phyloP scores from a whole-genome alignment of 1,140 invertebrate species.

The Drosophila bocki region DNA sequence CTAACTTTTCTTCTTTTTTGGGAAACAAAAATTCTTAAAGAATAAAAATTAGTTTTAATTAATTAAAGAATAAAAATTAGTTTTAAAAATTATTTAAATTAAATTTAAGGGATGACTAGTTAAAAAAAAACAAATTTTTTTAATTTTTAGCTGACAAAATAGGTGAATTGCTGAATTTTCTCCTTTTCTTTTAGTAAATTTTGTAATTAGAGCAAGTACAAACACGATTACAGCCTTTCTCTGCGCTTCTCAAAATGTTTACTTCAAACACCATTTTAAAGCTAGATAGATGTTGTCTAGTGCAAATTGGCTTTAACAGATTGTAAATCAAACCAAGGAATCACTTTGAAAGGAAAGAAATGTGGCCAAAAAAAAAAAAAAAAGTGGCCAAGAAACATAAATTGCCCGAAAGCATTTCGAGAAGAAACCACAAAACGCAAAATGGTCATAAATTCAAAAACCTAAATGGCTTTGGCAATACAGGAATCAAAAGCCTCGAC shows the following conservation, averaged over 20 bases:
- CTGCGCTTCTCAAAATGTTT: not conserved
- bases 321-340: conserved; percentile 62
- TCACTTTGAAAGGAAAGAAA: not conserved
- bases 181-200: no score
- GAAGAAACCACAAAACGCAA: conserved; percentile 69
- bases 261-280: not conserved
- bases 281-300: not conserved
- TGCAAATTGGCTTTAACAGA: conserved; percentile 12
- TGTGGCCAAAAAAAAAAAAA: conserved; percentile 25
- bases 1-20: not conserved
- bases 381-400: conserved; percentile 68
- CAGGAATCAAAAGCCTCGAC: conserved; percentile 28
- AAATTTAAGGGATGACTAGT: not conserved
- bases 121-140: no score
- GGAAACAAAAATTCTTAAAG: no score
- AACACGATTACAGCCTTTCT: not conserved
- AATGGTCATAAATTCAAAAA: conserved; percentile 79
- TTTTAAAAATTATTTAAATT: not conserved
- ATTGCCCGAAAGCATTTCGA: conserved; percentile 53
- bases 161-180: not conserved
- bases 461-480: conserved; percentile 74
- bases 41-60: not conserved
- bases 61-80: no score
- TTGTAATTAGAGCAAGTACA: no score
- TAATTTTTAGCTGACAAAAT: no score